A percentile compares a stretch with the other conserved stretches of the same genome.
Evolutionary conservation across 2,888 invertebrate genomes (phyloP).

Genomic region (Chloroclystis v-ata): DNA sequence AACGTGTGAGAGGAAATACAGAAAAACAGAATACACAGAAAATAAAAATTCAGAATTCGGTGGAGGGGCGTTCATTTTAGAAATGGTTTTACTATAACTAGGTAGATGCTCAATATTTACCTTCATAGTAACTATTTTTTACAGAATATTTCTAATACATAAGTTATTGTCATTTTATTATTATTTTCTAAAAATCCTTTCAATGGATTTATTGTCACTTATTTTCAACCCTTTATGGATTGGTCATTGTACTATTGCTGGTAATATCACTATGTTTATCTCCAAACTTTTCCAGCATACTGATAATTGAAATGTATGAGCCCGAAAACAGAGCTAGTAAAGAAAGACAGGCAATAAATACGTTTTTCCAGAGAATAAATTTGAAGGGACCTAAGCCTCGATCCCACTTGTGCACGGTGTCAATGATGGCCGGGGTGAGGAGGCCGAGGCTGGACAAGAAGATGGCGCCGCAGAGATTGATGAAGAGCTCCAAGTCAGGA

Average conservation of each 20-base stretch:
- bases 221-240: no score
- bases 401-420: conserved; percentile 83
- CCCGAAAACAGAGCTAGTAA: conserved; percentile 62
- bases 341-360: conserved; percentile 59
- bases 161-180: no score
- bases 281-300: conserved; percentile 53
- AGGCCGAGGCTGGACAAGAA: conserved; percentile 85
- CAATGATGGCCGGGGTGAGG: conserved; percentile 84
- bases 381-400: conserved; percentile 80
- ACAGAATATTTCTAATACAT: no score
- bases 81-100: no score
- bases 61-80: no score
- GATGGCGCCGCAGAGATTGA: conserved; percentile 90
- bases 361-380: conserved; percentile 85
- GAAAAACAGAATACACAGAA: no score
- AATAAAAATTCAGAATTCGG: no score
- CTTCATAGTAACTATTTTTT: no score
- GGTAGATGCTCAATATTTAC: no score
- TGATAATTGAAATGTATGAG: conserved; percentile 57
- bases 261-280: conserved; percentile 5
- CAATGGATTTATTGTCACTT: no score
- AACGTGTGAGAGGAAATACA: no score
- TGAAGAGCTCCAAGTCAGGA: conserved; percentile 90
- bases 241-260: conserved; percentile 17
- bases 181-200: no score